phyloP scores from a whole-genome alignment of 2,888 invertebrate genomes.

The Holacanthella duospinosa region DNA sequence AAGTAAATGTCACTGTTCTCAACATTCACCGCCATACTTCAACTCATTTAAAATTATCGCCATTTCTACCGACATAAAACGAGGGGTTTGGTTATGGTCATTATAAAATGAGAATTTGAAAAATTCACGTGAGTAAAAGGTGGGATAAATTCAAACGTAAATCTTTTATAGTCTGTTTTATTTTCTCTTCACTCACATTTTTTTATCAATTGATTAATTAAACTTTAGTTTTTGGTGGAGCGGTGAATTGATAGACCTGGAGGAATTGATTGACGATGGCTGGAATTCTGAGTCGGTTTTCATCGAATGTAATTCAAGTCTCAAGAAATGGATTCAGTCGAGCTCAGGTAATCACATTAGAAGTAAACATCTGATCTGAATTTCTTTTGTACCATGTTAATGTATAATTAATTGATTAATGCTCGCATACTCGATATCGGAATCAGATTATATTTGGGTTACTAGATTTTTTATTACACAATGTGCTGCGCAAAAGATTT shows the following conservation, averaged over 20 bases:
- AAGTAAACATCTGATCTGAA: not conserved
- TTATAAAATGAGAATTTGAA: conserved; percentile 6
- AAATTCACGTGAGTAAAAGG: not conserved
- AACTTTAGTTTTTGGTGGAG: too few relatives aligned
- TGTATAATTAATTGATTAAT: too few relatives aligned
- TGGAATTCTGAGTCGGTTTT: conserved; percentile 31
- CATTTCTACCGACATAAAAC: too few relatives aligned
- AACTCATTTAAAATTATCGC: too few relatives aligned
- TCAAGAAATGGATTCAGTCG: conserved; percentile 26
- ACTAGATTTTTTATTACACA: too few relatives aligned
- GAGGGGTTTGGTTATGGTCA: too few relatives aligned
- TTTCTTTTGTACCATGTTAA: too few relatives aligned
- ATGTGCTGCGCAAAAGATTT: too few relatives aligned
- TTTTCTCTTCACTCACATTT: not conserved
- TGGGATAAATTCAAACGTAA: not conserved
- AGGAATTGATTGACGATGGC: conserved; percentile 16
- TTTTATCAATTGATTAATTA: not conserved
- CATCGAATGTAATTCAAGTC: conserved; percentile 23
- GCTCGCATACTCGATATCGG: too few relatives aligned
- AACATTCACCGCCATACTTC: too few relatives aligned
- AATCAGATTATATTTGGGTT: too few relatives aligned
- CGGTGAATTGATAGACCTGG: not conserved
- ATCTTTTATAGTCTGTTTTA: not conserved
- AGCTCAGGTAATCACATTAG: conserved; percentile 13
- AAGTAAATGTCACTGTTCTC: too few relatives aligned